phyloP scores from a whole-genome alignment of 2,888 invertebrate genomes.

The Cantharis lateralis region DNA sequence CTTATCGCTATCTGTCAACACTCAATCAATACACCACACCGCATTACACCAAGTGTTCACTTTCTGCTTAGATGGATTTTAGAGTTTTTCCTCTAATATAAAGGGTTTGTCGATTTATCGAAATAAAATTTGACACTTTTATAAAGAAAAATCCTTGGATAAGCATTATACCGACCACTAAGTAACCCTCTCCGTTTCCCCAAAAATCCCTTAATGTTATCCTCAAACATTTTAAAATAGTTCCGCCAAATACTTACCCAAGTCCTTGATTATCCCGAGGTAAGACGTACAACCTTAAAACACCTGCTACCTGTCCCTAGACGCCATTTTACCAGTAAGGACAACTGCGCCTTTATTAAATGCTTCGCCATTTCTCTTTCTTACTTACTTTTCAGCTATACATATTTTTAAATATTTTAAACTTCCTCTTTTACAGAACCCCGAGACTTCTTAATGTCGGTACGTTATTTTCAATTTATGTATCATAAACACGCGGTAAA shows the following conservation, averaged over 20 bases:
- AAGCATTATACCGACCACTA: neutral
- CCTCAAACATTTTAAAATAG: neutral
- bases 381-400: conserved; percentile 1
- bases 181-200: neutral
- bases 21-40: conserved; percentile 43
- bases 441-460: conserved; percentile 36
- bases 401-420: conserved; percentile 6
- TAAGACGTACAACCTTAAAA: conserved; percentile 38
- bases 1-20: conserved; percentile 46
- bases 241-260: neutral
- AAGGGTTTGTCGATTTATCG: neutral
- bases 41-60: conserved; percentile 21
- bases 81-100: neutral
- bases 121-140: neutral
- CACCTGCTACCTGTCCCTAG: conserved; percentile 39
- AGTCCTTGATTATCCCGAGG: conserved; percentile 32
- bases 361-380: conserved; percentile 21
- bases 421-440: conserved; percentile 31
- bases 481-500: conserved; percentile 41
- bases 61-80: conserved; percentile 13
- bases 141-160: neutral
- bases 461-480: conserved; percentile 38
- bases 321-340: conserved; percentile 37
- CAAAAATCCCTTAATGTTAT: neutral
- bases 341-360: conserved; percentile 34